A percentile compares a stretch with the other conserved stretches of the same genome.
These are phyloP conservation scores for Channa maculata DNA, from an alignment of 2,113 vertebrate species.

Conservation along the genomic window DNA sequence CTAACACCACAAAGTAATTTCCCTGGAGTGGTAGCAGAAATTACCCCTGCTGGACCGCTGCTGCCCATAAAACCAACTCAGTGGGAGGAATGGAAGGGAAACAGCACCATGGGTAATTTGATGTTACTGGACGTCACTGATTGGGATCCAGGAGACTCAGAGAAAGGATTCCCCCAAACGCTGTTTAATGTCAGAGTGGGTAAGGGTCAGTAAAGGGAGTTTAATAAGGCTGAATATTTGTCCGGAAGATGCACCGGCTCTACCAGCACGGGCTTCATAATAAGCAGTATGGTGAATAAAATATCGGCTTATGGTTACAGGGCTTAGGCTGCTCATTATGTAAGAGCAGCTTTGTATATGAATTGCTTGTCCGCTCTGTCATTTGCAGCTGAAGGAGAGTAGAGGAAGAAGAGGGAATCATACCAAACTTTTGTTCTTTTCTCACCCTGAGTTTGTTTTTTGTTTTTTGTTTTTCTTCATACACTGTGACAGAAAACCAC, in stretches of 20 bases:
- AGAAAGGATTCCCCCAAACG: slow-evolving; percentile 48
- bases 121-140: slow-evolving; percentile 64
- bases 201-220: slow-evolving; percentile 8
- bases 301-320: slow-evolving; percentile 51
- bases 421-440: slow-evolving; percentile 14
- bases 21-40: slow-evolving; percentile 77
- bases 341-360: slow-evolving; percentile 53
- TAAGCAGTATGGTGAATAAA: slow-evolving; percentile 46
- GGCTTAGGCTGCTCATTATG: slow-evolving; percentile 57
- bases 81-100: slow-evolving; percentile 59
- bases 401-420: background rate
- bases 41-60: slow-evolving; percentile 70
- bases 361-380: slow-evolving; percentile 33
- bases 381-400: slow-evolving; percentile 25
- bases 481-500: slow-evolving; percentile 8
- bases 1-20: slow-evolving; percentile 81
- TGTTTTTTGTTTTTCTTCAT: slow-evolving; percentile 1
- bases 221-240: slow-evolving; percentile 56
- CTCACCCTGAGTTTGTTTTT: background rate
- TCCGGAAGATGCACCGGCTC: slow-evolving; percentile 36
- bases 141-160: slow-evolving; percentile 52
- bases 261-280: slow-evolving; percentile 42
- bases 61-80: slow-evolving; percentile 72
- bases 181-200: slow-evolving; percentile 51
- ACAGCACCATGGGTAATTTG: slow-evolving; percentile 69